phyloP scores from a whole-genome alignment of 2,113 vertebrate genomes.

The Plotosus lineatus region DNA sequence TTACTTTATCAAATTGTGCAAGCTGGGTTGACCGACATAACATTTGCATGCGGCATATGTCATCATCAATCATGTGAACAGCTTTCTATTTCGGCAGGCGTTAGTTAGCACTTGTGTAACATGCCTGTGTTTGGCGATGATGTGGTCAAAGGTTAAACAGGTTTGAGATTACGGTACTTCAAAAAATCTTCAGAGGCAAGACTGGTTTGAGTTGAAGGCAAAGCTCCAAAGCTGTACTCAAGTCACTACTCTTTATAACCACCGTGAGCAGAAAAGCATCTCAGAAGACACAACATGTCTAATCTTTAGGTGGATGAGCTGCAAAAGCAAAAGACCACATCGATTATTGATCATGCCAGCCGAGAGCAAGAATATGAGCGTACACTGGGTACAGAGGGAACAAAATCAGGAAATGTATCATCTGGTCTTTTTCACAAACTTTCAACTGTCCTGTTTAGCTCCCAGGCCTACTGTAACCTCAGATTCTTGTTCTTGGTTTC shows the following conservation, averaged over 20 bases:
- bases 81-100: constrained; percentile 15
- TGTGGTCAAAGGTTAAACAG: constrained; percentile 26
- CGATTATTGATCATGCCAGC: neutral
- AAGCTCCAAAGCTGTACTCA: neutral
- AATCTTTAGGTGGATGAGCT: neutral
- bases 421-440: neutral
- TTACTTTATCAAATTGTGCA: neutral
- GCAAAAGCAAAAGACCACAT: neutral
- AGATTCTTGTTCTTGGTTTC: neutral
- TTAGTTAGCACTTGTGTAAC: neutral
- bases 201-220: neutral
- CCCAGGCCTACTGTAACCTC: neutral
- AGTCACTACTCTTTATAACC: neutral
- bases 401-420: neutral
- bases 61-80: neutral
- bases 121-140: neutral
- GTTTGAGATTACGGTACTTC: constrained; percentile 22
- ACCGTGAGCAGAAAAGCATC: neutral
- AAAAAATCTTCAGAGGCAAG: too few species aligned
- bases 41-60: neutral
- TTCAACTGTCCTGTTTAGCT: neutral
- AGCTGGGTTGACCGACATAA: neutral
- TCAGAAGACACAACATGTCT: neutral
- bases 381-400: neutral
- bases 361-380: neutral